Evolutionary conservation across 1,140 invertebrate species (phyloP).

Genomic region (Danaus melanippus): DNA sequence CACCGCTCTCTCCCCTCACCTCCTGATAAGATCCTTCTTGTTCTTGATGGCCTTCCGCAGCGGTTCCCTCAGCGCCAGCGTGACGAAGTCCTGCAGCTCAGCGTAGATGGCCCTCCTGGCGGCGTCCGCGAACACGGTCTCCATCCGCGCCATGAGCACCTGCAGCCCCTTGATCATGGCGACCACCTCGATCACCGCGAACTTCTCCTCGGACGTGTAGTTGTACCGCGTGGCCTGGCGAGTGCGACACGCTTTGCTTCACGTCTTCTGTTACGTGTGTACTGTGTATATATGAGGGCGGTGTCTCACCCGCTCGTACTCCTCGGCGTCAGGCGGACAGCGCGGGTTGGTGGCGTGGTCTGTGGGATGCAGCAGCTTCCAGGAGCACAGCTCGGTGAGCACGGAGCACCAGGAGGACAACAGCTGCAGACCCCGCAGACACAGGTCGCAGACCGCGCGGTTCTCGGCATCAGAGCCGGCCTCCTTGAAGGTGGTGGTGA

Average conservation of each 20-base stretch:
- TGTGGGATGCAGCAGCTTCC: conserved; percentile 98
- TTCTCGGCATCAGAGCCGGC: conserved; percentile 94
- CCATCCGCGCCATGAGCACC: conserved; percentile 97
- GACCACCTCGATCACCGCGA: conserved; percentile 98
- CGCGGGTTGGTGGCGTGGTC: conserved; percentile 97
- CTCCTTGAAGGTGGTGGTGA: conserved; percentile 94
- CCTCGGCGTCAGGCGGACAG: conserved; percentile 97
- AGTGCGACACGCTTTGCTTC: conserved; percentile 3
- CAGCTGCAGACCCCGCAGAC: conserved; percentile 92
- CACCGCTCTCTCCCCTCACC: neutral
- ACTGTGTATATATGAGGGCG: neutral
- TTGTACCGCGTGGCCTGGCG: conserved; percentile 93
- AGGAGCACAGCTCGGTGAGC: conserved; percentile 97
- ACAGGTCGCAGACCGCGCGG: conserved; percentile 92
- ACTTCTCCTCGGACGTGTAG: conserved; percentile 98
- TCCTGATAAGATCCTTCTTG: conserved; percentile 77
- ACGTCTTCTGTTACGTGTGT: neutral
- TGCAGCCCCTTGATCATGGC: conserved; percentile 99
- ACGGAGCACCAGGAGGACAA: conserved; percentile 98
- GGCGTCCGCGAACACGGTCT: conserved; percentile 97
- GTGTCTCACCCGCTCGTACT: conserved; percentile 91
- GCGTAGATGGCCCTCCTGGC: conserved; percentile 95
- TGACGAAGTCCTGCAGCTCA: conserved; percentile 98
- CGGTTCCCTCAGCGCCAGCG: conserved; percentile 91
- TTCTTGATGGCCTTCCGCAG: conserved; percentile 97